Conservation (phyloP, 2,888 invertebrate genomes). For the Hyppa rectilinea region DNA sequence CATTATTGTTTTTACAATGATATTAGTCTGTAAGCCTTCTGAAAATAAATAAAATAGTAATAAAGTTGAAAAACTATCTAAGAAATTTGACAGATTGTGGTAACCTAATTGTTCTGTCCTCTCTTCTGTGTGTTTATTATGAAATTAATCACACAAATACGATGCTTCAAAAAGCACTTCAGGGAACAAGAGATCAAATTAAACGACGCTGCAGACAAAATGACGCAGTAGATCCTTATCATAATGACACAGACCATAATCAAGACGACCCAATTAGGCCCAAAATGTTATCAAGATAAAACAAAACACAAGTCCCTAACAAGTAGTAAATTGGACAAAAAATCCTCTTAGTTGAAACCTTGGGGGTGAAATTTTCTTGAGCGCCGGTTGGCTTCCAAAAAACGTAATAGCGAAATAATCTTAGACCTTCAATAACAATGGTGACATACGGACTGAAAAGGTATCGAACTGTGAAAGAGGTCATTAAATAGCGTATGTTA, state of each 20-base stretch:
- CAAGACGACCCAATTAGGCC: slow-evolving; percentile 43
- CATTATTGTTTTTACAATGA: too few species aligned
- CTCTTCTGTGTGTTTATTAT: too few species aligned
- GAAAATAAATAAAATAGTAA: too few species aligned
- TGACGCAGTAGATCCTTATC: slow-evolving; percentile 11
- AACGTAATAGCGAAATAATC: slow-evolving; percentile 69
- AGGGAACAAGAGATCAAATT: background rate
- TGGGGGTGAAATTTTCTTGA: slow-evolving; percentile 53
- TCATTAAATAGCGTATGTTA: slow-evolving; percentile 27
- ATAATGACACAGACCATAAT: slow-evolving; percentile 39
- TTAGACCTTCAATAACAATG: slow-evolving; percentile 59
- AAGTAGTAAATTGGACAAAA: slow-evolving; percentile 64
- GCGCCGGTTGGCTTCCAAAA: slow-evolving; percentile 56
- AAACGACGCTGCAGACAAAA: slow-evolving; percentile 17
- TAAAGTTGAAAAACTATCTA: too few species aligned
- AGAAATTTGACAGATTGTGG: too few species aligned
- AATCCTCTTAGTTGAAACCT: slow-evolving; percentile 61
- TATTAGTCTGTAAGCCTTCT: too few species aligned
- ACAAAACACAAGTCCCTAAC: slow-evolving; percentile 50
- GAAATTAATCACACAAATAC: background rate
- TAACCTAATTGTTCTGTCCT: too few species aligned
- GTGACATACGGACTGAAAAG: slow-evolving; percentile 55
- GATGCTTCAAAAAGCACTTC: background rate
- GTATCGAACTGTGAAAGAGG: slow-evolving; percentile 12
- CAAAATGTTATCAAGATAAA: slow-evolving; percentile 54